Evolutionary conservation across 2,888 invertebrate species (phyloP), one percentile per base, ranked within the genome.

Genomic region (Epinotia brunnichana): DNA sequence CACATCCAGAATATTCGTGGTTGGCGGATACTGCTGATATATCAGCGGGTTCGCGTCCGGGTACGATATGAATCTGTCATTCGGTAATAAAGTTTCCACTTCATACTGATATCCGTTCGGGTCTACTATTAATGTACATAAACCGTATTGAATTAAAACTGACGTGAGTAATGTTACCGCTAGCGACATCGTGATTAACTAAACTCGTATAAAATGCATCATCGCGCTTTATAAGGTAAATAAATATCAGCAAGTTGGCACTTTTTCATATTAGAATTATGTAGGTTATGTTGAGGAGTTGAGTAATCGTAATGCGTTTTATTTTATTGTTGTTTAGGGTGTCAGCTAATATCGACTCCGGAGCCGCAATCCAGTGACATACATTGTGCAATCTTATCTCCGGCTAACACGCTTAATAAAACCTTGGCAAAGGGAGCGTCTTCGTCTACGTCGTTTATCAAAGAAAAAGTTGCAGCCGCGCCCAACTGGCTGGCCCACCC

Each of bases 321-420:
- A 81, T 85, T 85, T 75, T 79, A 83, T 82, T 84, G 85, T 79
- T 85, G 39, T 84, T 82, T 80, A 81, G 78, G 39, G 80, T 83
- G 87, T 91, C 90, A 92, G 89, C 91, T 92, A 81, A 92, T 88
- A 83, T 92, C 88, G 78, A 89, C 84, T 78, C 91, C 92, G 79
- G 90, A 88, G 85, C 84, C 88, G 83, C 93, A 93, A 79, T 91
- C 90, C 75, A 92, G 80, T 80, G 90, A 85, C 91, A 92, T 91
- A 83, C 93, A 93, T 84, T 90, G 84, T 41, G 93, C 91, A 78
- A 93, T 89, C 81, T 90, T 87, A 80, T 91, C 88, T 77, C 91
- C 90, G 19, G 91, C 88, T 79, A 93, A 86, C 77, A 90, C 82
- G 77, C 87, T 87, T 78, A 92, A 82, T 80, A 93, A 81, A 78